phyloP scores from a whole-genome alignment of 2,797 vertebrate species.

The Danio kyathit region DNA sequence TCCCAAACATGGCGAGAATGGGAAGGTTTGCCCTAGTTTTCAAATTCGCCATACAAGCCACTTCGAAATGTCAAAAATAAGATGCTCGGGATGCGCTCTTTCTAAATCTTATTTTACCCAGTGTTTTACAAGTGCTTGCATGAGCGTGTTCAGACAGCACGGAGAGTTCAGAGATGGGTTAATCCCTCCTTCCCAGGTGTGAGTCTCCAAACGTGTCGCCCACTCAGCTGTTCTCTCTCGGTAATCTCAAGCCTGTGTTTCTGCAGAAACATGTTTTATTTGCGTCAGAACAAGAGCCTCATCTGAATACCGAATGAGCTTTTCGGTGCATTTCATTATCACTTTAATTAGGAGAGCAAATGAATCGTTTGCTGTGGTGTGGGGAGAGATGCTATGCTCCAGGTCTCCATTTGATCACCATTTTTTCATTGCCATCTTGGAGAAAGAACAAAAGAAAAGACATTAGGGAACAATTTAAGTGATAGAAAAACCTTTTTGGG shows the following conservation, averaged over 20 bases:
- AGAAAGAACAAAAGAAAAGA: not conserved
- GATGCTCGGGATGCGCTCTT: not conserved
- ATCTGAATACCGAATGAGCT: conserved; percentile 1
- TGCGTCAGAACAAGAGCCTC: conserved; percentile 3
- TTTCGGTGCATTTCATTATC: conserved; percentile 29
- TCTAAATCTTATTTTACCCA: not conserved
- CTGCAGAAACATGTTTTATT: conserved; percentile 10
- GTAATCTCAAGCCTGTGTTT: not conserved
- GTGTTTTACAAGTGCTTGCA: not conserved
- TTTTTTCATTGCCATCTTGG: not conserved
- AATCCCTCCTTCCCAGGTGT: conserved; percentile 36
- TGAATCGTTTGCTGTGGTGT: conserved; percentile 2
- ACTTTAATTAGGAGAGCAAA: conserved; percentile 38
- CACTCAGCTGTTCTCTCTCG: not conserved
- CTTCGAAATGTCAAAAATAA: not conserved
- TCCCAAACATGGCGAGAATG: not conserved
- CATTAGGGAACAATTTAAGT: too few relatives aligned
- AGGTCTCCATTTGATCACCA: conserved; percentile 1
- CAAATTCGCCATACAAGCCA: not conserved
- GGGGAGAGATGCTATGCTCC: not conserved
- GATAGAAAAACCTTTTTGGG: too few relatives aligned
- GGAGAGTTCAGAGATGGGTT: conserved; percentile 32
- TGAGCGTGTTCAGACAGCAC: conserved; percentile 16
- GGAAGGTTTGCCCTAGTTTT: not conserved
- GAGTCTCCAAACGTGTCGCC: not conserved